Evolutionary conservation across 2,888 invertebrate genomes (phyloP).

Genomic region (Pachymerium ferrugineum): DNA sequence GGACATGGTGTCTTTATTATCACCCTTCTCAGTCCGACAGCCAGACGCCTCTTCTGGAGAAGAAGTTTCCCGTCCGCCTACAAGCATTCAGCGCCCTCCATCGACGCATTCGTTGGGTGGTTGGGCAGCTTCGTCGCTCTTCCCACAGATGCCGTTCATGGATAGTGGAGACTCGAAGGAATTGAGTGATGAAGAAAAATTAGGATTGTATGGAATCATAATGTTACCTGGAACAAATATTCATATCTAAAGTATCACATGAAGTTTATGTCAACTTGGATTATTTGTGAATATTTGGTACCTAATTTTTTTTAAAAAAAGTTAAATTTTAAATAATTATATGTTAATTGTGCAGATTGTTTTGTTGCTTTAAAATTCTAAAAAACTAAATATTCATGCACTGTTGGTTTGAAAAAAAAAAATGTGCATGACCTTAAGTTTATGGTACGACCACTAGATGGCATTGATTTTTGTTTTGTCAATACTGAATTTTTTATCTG

Average conservation of each 20-base stretch:
- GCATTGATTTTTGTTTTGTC: background rate
- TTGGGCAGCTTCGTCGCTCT: background rate
- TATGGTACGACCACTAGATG: background rate
- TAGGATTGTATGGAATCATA: slow-evolving; percentile 27
- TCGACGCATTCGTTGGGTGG: background rate
- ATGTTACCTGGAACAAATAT: slow-evolving; percentile 28
- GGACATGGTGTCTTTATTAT: background rate
- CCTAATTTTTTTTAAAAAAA: background rate
- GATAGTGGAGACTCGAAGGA: background rate
- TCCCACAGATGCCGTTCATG: background rate
- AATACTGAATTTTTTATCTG: background rate
- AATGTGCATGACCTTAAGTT: background rate
- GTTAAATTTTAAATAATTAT: too few relatives aligned
- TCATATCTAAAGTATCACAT: slow-evolving; percentile 7
- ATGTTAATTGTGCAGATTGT: too few relatives aligned
- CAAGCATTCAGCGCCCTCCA: background rate
- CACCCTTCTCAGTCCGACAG: background rate
- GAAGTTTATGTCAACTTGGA: background rate
- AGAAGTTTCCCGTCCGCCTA: background rate
- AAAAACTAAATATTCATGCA: too few relatives aligned
- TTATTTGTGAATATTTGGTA: background rate
- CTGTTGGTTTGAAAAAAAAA: too few relatives aligned
- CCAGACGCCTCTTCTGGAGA: background rate
- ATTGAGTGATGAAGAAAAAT: background rate
- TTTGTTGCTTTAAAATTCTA: too few relatives aligned